Conservation (phyloP, 2,113 vertebrate genomes). For the Sander vitreus region DNA sequence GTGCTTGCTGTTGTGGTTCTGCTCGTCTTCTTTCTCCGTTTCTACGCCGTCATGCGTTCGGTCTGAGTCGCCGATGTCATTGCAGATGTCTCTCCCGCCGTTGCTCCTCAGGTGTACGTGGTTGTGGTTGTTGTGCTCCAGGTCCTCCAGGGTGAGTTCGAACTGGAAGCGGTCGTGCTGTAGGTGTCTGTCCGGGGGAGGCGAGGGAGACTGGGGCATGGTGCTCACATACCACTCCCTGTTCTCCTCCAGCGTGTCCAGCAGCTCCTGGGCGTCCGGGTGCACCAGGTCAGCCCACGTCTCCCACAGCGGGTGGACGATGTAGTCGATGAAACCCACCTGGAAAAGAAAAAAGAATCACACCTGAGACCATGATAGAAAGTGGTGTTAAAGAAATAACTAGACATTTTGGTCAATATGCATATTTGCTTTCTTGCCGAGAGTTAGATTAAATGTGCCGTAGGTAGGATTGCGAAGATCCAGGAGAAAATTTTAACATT, state of each 20-base stretch:
- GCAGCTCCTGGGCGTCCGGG: constrained; percentile 90
- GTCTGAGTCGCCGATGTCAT: background rate
- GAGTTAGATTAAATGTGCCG: background rate
- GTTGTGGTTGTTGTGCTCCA: constrained; percentile 83
- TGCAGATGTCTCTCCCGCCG: background rate
- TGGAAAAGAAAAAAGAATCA: constrained; percentile 39
- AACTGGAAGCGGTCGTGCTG: constrained; percentile 88
- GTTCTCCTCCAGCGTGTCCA: constrained; percentile 94
- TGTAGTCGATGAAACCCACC: constrained; percentile 93
- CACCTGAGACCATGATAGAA: background rate
- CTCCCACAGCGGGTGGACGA: constrained; percentile 93
- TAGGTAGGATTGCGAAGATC: no score
- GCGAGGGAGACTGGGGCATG: constrained; percentile 89
- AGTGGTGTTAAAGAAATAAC: background rate
- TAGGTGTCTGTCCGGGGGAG: constrained; percentile 71
- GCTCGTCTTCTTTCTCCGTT: constrained; percentile 46
- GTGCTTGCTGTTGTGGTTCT: constrained; percentile 72
- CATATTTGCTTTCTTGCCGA: background rate
- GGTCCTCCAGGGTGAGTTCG: constrained; percentile 86
- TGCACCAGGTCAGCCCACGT: constrained; percentile 93
- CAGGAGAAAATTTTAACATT: no score
- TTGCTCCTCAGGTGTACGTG: constrained; percentile 49
- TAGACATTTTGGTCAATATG: background rate
- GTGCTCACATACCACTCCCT: constrained; percentile 94
- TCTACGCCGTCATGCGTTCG: background rate